Conservation (phyloP, 2,888 invertebrate genomes). For the Himalopsyche anomala region DNA sequence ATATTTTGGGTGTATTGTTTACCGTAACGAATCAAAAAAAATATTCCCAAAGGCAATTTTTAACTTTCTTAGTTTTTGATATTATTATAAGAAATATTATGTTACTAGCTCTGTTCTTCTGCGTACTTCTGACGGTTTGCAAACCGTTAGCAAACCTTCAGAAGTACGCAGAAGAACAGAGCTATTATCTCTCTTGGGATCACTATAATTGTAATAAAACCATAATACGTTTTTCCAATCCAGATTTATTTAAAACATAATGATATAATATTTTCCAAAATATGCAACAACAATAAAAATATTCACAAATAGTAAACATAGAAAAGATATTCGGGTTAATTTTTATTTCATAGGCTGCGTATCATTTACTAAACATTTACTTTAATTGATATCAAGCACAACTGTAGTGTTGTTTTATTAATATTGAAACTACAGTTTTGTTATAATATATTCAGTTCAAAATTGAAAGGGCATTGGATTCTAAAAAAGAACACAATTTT, state of each 20-base stretch:
- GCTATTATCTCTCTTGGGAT: background rate
- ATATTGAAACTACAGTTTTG: background rate
- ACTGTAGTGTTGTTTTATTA: background rate
- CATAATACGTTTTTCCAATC: conserved; percentile 45
- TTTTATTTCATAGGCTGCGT: conserved; percentile 12
- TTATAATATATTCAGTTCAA: background rate
- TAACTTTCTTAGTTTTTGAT: no score
- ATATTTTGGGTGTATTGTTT: no score
- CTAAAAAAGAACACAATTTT: no score
- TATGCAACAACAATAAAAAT: conserved; percentile 55
- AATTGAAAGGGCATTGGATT: no score
- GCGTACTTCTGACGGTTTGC: no score
- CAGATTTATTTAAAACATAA: conserved; percentile 58
- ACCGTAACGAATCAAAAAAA: no score
- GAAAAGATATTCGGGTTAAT: background rate
- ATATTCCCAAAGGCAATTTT: no score
- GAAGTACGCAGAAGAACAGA: no score
- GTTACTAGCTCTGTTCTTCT: no score
- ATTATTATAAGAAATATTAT: background rate
- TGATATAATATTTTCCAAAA: conserved; percentile 53
- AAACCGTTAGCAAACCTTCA: no score
- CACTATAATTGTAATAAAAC: background rate
- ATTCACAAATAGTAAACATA: conserved; percentile 49
- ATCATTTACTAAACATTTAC: background rate
- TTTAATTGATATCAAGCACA: background rate